Evolutionary conservation across 2,113 vertebrate species (phyloP).

Genomic region (Pavo muticus): DNA sequence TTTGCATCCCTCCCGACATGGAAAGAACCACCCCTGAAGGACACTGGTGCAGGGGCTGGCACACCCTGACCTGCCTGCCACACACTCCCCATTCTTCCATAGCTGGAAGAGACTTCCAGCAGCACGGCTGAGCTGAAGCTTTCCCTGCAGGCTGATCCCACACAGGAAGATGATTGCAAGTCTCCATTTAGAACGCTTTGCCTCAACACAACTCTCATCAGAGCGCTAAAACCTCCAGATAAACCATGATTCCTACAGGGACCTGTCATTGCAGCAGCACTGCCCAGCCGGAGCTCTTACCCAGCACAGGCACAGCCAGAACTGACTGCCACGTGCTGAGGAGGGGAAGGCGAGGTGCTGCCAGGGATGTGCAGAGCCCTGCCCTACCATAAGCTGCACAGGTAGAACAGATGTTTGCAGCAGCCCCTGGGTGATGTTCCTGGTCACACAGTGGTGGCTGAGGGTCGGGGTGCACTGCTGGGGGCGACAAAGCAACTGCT

Average conservation of each 20-base stretch:
- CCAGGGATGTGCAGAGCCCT: too few species aligned
- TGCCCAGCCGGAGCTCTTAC: background rate
- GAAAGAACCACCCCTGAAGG: background rate
- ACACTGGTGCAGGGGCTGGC: conserved; percentile 4
- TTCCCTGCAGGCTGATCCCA: background rate
- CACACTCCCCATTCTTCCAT: background rate
- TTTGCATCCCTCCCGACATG: background rate
- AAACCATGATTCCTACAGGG: background rate
- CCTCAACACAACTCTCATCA: background rate
- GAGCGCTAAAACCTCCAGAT: background rate
- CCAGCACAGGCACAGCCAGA: background rate
- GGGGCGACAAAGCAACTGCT: background rate
- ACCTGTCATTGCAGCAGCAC: background rate
- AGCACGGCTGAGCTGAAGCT: background rate
- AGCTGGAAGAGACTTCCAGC: background rate
- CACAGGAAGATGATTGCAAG: background rate
- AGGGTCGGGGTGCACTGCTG: background rate
- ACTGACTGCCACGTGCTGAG: background rate
- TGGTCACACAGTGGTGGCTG: background rate
- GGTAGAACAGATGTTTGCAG: background rate
- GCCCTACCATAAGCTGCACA: accelerated
- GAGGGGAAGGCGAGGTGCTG: background rate
- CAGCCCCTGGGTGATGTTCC: background rate
- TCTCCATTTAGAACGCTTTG: background rate
- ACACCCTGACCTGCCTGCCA: background rate